phyloP scores from a whole-genome alignment of 2,888 invertebrate species.

The Charanyca ferruginea region DNA sequence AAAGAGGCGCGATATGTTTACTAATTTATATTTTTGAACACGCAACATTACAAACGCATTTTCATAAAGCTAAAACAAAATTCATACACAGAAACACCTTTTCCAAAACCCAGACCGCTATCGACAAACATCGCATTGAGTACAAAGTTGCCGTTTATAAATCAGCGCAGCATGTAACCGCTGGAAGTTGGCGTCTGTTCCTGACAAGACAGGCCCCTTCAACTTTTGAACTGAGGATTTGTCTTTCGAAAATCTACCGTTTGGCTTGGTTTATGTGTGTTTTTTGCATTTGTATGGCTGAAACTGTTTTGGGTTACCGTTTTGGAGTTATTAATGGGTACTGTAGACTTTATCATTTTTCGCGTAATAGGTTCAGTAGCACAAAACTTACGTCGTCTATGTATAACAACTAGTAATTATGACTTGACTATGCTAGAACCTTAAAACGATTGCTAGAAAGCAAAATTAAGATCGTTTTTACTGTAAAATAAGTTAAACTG shows the following conservation, averaged over 20 bases:
- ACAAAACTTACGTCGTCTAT: neutral
- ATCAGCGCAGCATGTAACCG: constrained; percentile 56
- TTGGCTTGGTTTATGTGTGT: constrained; percentile 37
- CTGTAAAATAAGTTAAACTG: neutral
- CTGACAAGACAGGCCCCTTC: constrained; percentile 55
- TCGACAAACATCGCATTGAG: constrained; percentile 49
- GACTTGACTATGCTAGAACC: no score
- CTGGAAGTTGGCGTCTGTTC: constrained; percentile 49
- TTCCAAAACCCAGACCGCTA: constrained; percentile 23
- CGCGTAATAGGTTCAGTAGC: no score
- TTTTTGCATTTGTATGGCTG: constrained; percentile 24
- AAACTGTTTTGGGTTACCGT: constrained; percentile 18
- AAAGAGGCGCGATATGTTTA: neutral
- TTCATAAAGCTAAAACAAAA: constrained; percentile 14
- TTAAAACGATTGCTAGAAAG: no score
- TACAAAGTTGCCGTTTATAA: constrained; percentile 54
- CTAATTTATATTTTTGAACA: neutral
- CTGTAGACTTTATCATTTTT: neutral
- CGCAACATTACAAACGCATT: neutral
- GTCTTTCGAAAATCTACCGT: constrained; percentile 51
- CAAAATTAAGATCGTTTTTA: neutral
- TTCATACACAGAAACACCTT: constrained; percentile 15
- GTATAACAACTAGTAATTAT: neutral
- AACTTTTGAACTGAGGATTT: constrained; percentile 60
- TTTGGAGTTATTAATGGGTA: constrained; percentile 22